Evolutionary conservation across 2,888 invertebrate genomes (phyloP), one percentile per base, ranked within the genome.

Genomic region (Phasia obesa): DNA sequence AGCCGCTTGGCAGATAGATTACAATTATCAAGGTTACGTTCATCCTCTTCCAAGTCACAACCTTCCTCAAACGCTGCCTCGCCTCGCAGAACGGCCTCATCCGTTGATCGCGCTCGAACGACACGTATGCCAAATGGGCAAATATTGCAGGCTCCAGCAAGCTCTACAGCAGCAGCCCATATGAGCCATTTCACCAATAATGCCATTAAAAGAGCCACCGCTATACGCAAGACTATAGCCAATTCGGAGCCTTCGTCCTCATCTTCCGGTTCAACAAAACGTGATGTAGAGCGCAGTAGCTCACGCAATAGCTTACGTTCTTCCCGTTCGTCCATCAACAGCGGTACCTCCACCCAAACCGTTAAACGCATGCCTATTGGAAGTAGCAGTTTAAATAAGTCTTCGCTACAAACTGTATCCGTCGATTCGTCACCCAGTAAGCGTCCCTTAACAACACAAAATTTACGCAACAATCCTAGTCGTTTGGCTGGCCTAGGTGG

Each of bases 271-370:
- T 60, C 67, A 2, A 44, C 53, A 7, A 85, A 91, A 62, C 92
- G 93, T 80, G 93, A 94, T 85, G 95, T 96, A 0, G 96, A 96
- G 87, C 93, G 96, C 47, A 96, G 96, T 5, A 94, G 95, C 17
- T 97, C 97, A 0, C 92, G 96, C 47, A 95, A 96, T 51, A 96
- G 96, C 70, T 92, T 97, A 17, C 93, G 96, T 25, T 96, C 97
- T 88, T 97, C 97, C 0, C 93, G 96, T 31, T 96, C 96, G 87
- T 97, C 97, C 0, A 92, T 97, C 69, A 96, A 96, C 88, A 97
- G 96, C 89, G 94, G 96, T 2, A 94, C 95, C 0, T 95, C 95
- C 2, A 94, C 94, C 0, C 95, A 95, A 70, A 97, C 97, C 0
- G 96, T 97, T 0, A 93, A 95, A 84, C 94, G 95, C 81, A 93